phyloP scores from a whole-genome alignment of 2,888 invertebrate genomes.

The Pedicia rivosa region DNA sequence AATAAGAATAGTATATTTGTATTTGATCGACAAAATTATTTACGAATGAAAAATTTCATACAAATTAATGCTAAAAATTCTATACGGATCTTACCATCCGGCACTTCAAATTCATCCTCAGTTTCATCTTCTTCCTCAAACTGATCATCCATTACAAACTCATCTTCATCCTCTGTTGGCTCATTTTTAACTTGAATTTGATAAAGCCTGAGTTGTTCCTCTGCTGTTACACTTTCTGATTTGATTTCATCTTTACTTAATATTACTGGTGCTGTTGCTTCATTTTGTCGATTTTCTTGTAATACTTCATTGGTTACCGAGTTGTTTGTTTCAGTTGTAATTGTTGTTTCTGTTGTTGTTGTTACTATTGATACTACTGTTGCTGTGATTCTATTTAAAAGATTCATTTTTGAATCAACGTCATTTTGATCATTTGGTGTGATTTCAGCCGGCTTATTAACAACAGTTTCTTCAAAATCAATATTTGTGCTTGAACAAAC shows the following conservation, averaged over 20 bases:
- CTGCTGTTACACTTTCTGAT: neutral
- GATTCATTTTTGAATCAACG: no score
- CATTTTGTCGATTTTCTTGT: no score
- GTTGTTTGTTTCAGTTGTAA: neutral
- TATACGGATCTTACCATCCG: neutral
- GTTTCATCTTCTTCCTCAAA: conserved; percentile 21
- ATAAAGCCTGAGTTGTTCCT: neutral
- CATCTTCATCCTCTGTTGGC: conserved; percentile 16
- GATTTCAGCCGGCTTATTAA: neutral
- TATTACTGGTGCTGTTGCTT: neutral
- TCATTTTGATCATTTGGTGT: neutral
- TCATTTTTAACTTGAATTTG: conserved; percentile 12
- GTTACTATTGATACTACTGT: neutral
- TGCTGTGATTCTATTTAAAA: no score
- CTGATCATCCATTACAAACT: conserved; percentile 10
- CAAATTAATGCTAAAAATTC: no score
- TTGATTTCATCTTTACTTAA: neutral
- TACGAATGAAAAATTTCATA: no score
- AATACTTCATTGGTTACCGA: no score
- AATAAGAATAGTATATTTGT: no score
- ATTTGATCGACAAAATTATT: no score
- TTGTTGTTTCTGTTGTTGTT: neutral
- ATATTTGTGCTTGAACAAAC: neutral
- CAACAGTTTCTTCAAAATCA: neutral
- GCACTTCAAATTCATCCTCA: conserved; percentile 14